Conservation (phyloP, 2,113 vertebrate genomes). For the Cyprichromis sp. region DNA sequence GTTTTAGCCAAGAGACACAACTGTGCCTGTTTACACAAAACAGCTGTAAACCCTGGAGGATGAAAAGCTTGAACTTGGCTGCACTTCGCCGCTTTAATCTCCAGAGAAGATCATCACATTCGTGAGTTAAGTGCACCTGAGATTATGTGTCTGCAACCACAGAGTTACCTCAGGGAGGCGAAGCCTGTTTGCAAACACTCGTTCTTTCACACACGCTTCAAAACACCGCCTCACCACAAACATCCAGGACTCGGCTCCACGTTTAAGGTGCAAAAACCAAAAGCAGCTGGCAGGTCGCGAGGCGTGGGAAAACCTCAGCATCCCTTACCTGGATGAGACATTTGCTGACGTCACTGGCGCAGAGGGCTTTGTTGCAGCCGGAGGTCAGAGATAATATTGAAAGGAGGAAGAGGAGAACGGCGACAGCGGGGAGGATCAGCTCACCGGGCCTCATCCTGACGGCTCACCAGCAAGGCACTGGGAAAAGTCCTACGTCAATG, state of each 20-base stretch:
- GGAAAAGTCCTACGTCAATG: slow-evolving; percentile 43
- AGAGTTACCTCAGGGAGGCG: neutral
- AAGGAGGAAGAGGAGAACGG: slow-evolving; percentile 73
- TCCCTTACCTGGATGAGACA: slow-evolving; percentile 90
- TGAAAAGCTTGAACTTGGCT: neutral
- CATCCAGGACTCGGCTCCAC: neutral
- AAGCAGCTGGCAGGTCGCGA: neutral
- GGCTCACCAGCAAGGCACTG: slow-evolving; percentile 42
- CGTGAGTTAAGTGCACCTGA: neutral
- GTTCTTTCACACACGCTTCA: neutral
- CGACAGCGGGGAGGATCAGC: slow-evolving; percentile 54
- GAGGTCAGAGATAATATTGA: slow-evolving; percentile 69
- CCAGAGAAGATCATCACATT: neutral
- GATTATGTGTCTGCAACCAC: neutral
- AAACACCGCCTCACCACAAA: neutral
- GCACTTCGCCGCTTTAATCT: neutral
- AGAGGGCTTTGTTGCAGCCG: slow-evolving; percentile 94
- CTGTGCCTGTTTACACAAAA: neutral
- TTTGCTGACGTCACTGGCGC: slow-evolving; percentile 97
- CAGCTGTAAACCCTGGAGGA: neutral
- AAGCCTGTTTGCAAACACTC: neutral
- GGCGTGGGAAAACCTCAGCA: neutral
- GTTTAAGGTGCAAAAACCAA: neutral
- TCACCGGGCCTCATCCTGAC: slow-evolving; percentile 78
- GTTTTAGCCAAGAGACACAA: neutral